Base-by-base conservation (phyloP, 2,797 vertebrate species). In the Girardinus metallicus region DNA sequence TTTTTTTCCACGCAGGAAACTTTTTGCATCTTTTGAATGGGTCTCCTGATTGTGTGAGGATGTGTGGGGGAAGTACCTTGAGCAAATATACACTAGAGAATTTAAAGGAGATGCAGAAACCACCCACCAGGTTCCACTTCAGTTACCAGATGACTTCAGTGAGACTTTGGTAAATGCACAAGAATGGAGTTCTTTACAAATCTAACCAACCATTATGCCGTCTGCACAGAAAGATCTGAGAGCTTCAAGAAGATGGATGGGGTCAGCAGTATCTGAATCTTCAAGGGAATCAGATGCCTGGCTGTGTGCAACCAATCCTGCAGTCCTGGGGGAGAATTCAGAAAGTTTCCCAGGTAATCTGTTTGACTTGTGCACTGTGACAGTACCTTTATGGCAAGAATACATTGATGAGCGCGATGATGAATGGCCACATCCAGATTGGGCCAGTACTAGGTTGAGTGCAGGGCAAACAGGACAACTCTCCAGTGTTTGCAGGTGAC, bases 371-470 rank as follows among this genome's bases (percentile, higher is more conserved):
- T 21, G 8, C 13, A 21, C 43, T 75, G 55, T 68, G 64, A 12
- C 64, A 60, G 55, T 31, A 18, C 6, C 39, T 70, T 43, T 43
- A 70, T 44, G 41, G 26, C 26, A 16, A 71, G 55, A 55, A 29
- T 29, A 11, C 10, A 29, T 41, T 29, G 41, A 75, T 43, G 74
- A 44, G 75, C 3, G n/a, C 1, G 18, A 46, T 62, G 57, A 62
- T 62, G 41, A 76, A 66, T 66, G 18, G 62, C 34, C 34, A 36
- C 18, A 43, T 77, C 6, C 46, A 68, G 75, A 41, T n/a, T n/a
- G 39, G 46, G 4, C 49, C 62, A 41, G 5, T 11, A 44, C 10
- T 7, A 15, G 9, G 36, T n/a, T 76, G 10, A 16, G 43, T 36
- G 10, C 36, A 12, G 43, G 29, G 11, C 29, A 51, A 34, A 49